phyloP scores from a whole-genome alignment of 2,888 invertebrate species.

The Taenaris catops region DNA sequence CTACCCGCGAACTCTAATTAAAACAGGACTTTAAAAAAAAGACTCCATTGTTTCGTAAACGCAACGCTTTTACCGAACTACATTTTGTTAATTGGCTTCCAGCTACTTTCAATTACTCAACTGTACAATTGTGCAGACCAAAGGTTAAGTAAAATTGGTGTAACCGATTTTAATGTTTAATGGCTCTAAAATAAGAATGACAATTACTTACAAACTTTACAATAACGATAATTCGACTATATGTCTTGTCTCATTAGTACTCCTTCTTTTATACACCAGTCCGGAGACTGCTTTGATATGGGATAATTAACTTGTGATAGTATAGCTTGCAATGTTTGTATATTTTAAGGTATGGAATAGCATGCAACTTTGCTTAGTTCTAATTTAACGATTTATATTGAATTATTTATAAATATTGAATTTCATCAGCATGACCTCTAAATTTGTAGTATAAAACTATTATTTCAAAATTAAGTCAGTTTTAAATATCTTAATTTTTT shows the following conservation, averaged over 20 bases:
- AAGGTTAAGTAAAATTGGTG: conserved; percentile 28
- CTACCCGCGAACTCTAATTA: conserved; percentile 61
- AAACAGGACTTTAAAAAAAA: conserved; percentile 46
- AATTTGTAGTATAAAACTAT: no score
- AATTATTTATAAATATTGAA: no score
- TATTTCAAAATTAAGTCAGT: no score
- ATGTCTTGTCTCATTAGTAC: not conserved
- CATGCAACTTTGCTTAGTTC: no score
- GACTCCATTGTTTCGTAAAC: conserved; percentile 55
- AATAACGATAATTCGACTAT: not conserved
- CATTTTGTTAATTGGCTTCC: conserved; percentile 70
- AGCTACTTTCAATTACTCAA: conserved; percentile 63
- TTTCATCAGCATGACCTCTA: no score
- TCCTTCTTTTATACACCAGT: not conserved
- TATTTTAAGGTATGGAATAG: no score
- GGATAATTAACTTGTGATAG: not conserved
- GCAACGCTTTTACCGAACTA: conserved; percentile 45
- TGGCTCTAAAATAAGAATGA: not conserved
- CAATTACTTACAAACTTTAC: not conserved
- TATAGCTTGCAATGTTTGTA: no score
- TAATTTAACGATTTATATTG: no score
- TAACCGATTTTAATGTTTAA: conserved; percentile 16
- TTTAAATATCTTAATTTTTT: no score
- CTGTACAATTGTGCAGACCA: conserved; percentile 28
- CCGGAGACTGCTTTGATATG: not conserved